These are phyloP conservation scores for Leucopsar rothschildi DNA, from an alignment of 2,113 vertebrate genomes.

Conservation along the genomic window DNA sequence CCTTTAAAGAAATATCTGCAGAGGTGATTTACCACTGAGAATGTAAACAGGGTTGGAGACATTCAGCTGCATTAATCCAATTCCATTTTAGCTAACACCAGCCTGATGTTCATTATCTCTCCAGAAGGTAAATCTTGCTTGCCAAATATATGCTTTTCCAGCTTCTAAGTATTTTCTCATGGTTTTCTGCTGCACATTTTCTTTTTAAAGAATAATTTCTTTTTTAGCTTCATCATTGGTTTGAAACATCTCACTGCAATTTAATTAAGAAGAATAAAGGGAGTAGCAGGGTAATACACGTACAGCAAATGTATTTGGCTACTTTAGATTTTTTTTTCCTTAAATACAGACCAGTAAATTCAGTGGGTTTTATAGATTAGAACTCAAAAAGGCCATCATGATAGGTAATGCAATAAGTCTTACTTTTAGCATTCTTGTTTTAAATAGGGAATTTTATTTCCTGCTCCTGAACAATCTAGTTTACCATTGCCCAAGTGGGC, in stretches of 20 bases:
- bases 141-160: background rate
- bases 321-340: background rate
- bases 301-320: background rate
- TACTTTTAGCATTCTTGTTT: background rate
- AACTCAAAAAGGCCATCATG: background rate
- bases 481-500: background rate
- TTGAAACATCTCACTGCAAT: background rate
- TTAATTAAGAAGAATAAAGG: background rate
- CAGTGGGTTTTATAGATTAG: background rate
- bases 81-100: conserved; percentile 8
- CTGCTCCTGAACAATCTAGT: background rate
- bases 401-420: background rate
- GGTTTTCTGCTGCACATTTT: background rate
- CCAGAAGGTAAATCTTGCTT: background rate
- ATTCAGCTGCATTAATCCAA: background rate
- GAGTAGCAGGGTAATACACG: background rate
- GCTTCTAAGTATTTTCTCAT: background rate
- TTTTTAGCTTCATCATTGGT: background rate
- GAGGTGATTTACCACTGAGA: background rate
- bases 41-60: background rate
- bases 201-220: background rate
- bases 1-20: background rate
- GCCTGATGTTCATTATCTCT: background rate
- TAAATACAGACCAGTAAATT: background rate
- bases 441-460: background rate